These are phyloP conservation scores for Xylota segnis DNA, from an alignment of 2,888 invertebrate genomes.

Conservation along the genomic window DNA sequence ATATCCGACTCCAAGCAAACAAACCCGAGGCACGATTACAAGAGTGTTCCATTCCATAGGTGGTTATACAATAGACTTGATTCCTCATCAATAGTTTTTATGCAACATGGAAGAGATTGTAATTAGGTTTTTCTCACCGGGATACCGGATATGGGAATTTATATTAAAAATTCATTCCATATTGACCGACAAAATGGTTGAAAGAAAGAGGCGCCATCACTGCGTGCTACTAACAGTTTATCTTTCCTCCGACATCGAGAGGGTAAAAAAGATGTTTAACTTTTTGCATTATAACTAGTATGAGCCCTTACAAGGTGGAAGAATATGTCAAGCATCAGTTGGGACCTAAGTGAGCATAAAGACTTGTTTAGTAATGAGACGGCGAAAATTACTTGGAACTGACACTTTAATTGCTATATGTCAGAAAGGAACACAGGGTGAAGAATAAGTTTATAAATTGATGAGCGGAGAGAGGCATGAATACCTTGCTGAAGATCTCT, in stretches of 20 bases:
- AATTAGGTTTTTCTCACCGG: slow-evolving; percentile 13
- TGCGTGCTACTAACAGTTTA: slow-evolving; percentile 39
- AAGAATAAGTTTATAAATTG: background rate
- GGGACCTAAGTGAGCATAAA: slow-evolving; percentile 45
- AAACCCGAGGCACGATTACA: background rate
- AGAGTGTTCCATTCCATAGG: slow-evolving; percentile 5
- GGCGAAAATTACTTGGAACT: slow-evolving; percentile 48
- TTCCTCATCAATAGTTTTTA: slow-evolving; percentile 8
- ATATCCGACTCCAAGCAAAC: slow-evolving; percentile 12
- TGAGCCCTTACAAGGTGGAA: slow-evolving; percentile 4
- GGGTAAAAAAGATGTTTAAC: slow-evolving; percentile 18
- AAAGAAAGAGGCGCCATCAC: slow-evolving; percentile 14
- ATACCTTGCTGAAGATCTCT: slow-evolving; percentile 22
- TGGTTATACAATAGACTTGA: slow-evolving; percentile 25
- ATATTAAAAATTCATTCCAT: slow-evolving; percentile 6
- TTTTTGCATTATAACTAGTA: background rate
- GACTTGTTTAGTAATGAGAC: slow-evolving; percentile 23
- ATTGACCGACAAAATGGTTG: slow-evolving; percentile 19
- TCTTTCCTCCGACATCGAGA: slow-evolving; percentile 17
- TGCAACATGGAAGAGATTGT: slow-evolving; percentile 4
- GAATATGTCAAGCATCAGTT: slow-evolving; percentile 38
- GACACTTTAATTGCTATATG: slow-evolving; percentile 65
- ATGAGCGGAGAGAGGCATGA: background rate
- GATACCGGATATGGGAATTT: slow-evolving; percentile 22
- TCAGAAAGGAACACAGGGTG: slow-evolving; percentile 5